Conservation (phyloP, 1,140 invertebrate genomes). For the Macrobrachium rosenbergii region DNA sequence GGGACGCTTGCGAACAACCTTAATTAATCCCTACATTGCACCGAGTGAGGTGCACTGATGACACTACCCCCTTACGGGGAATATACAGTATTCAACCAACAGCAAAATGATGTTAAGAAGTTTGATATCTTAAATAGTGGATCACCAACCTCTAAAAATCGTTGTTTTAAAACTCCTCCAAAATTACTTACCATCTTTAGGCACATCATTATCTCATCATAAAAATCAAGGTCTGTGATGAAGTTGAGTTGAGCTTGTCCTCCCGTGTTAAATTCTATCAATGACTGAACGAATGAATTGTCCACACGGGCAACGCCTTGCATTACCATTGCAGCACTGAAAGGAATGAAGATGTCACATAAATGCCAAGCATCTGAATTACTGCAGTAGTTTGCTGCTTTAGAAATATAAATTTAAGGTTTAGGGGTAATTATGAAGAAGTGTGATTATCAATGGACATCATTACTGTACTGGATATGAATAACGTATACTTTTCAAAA, state of each 20-base stretch:
- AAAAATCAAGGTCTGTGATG: constrained; percentile 85
- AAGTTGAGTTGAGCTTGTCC: constrained; percentile 82
- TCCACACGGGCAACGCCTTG: constrained; percentile 79
- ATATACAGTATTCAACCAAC: too few relatives aligned
- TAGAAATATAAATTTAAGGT: too few relatives aligned
- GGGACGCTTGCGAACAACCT: too few relatives aligned
- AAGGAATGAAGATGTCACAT: constrained; percentile 68
- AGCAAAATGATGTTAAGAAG: too few relatives aligned
- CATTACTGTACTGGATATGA: too few relatives aligned
- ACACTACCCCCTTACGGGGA: too few relatives aligned
- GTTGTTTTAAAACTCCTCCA: background rate
- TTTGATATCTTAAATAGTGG: background rate
- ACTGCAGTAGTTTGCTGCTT: too few relatives aligned
- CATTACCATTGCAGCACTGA: constrained; percentile 80
- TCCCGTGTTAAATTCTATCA: constrained; percentile 79
- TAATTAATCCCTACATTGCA: too few relatives aligned
- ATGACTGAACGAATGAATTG: constrained; percentile 78
- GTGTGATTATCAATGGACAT: too few relatives aligned
- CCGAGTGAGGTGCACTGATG: too few relatives aligned
- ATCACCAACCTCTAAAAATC: background rate
- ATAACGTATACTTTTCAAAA: too few relatives aligned
- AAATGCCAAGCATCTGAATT: background rate
- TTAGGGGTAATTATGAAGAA: too few relatives aligned
- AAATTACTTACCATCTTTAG: constrained; percentile 76
- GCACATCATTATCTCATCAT: constrained; percentile 82